Evolutionary conservation across 2,888 invertebrate genomes (phyloP), one percentile per base, ranked within the genome.

Genomic region (Eupelmus urozonus): DNA sequence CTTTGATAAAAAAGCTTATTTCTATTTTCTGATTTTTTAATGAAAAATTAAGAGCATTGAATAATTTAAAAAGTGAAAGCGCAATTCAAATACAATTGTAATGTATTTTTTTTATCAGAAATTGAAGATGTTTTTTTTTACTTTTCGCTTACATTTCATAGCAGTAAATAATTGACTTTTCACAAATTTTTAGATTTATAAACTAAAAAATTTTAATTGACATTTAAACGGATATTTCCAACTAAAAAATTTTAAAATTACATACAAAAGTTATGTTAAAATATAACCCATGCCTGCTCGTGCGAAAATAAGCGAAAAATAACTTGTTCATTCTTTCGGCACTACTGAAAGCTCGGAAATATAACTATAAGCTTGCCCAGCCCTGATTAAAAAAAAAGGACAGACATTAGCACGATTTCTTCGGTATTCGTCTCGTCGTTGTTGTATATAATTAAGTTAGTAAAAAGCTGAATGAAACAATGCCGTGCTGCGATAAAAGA

Each of bases 291-390:
- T n/a, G n/a, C n/a, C n/a, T n/a, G 51, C 20, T 51, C 20, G 18
- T 62, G 51, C 49, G 23, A 66, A 59, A 49, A 63, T 62, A 66
- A 69, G 69, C 69, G 25, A 71, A 45, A 67, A 69, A 76, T 55
- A 13, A 62, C 25, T 53, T 45, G 11, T 78, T 25, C 57, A 25
- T 27, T 60, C 72, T 67, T 69, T 70, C 57, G 71, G 66, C 23
- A 77, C 73, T 79, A 79, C 59, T 59, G 20, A 29, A 71, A 75
- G 70, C 75, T 51, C 23, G 29, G 60, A 45, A 76, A 53, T 59
- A 25, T 40, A 69, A 76, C 84, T 85, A 82, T 83, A 86, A 86
- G 83, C 87, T 86, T 87, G 87, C 85, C 84, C 87, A 87, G 87
- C 87, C 87, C 87, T 87, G 86, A 83, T 81, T 83, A 81, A 82